Conservation (phyloP, 2,888 invertebrate genomes). For the Meganola albula region DNA sequence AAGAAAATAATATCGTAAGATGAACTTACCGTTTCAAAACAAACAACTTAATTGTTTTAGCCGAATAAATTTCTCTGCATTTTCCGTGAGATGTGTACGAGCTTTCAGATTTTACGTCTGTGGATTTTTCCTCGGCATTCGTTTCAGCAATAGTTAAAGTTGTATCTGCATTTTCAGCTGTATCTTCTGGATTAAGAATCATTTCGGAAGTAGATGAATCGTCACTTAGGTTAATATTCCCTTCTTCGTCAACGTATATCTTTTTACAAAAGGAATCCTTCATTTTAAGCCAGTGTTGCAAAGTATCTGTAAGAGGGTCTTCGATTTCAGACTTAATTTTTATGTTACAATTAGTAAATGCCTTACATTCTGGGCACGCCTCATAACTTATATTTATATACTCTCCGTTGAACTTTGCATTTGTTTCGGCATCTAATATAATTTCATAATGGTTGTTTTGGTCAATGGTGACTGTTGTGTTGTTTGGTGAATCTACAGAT, state of each 20-base stretch:
- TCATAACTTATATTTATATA: conserved; percentile 46
- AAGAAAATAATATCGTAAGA: too few species aligned
- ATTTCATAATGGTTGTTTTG: conserved; percentile 46
- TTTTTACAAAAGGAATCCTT: conserved; percentile 57
- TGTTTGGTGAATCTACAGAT: conserved; percentile 55
- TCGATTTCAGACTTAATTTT: conserved; percentile 43
- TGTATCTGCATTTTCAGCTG: not conserved
- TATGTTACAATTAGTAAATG: conserved; percentile 47
- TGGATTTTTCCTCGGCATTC: conserved; percentile 20
- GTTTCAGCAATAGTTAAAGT: conserved; percentile 7
- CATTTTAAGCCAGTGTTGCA: conserved; percentile 52
- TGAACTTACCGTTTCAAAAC: conserved; percentile 54
- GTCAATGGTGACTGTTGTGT: conserved; percentile 41
- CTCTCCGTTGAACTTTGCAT: conserved; percentile 52
- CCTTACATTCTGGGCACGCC: conserved; percentile 48
- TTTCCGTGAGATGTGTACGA: conserved; percentile 40
- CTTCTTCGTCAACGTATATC: conserved; percentile 54
- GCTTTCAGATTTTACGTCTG: conserved; percentile 36
- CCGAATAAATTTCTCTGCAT: conserved; percentile 49
- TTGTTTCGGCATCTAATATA: conserved; percentile 46
- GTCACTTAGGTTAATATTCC: conserved; percentile 41
- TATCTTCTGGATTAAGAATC: conserved; percentile 23
- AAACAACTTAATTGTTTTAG: conserved; percentile 53
- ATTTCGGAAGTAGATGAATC: conserved; percentile 32
- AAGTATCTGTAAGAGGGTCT: conserved; percentile 26